phyloP scores from a whole-genome alignment of 2,888 invertebrate genomes.

The Danaus chrysippus region DNA sequence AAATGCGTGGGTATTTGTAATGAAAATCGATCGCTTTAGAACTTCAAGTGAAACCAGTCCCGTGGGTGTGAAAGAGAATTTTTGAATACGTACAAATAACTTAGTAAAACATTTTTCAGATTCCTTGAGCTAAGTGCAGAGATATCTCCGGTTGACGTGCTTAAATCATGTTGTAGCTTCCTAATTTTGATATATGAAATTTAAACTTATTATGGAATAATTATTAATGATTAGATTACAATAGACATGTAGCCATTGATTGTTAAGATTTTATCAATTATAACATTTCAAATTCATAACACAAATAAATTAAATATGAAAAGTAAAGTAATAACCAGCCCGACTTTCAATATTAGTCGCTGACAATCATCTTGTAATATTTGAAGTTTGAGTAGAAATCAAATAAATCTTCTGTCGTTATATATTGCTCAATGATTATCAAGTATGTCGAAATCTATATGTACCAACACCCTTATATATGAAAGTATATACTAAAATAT shows the following conservation, averaged over 20 bases:
- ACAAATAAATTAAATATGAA: too few relatives aligned
- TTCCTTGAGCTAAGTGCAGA: background rate
- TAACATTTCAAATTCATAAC: too few relatives aligned
- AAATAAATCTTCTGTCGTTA: background rate
- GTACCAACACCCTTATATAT: too few relatives aligned
- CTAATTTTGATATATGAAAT: too few relatives aligned
- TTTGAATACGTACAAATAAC: slow-evolving; percentile 46
- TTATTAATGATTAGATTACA: too few relatives aligned
- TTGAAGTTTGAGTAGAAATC: slow-evolving; percentile 20
- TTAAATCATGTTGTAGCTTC: too few relatives aligned
- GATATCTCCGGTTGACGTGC: too few relatives aligned
- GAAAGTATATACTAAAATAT: background rate
- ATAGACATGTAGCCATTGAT: too few relatives aligned
- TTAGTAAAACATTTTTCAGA: slow-evolving; percentile 50
- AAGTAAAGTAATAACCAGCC: background rate
- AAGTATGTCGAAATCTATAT: too few relatives aligned
- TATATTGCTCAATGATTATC: too few relatives aligned
- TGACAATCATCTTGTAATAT: slow-evolving; percentile 19
- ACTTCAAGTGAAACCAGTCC: slow-evolving; percentile 60
- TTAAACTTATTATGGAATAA: too few relatives aligned
- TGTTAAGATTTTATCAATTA: too few relatives aligned
- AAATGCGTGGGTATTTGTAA: slow-evolving; percentile 68
- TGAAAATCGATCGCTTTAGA: slow-evolving; percentile 70
- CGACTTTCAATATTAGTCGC: slow-evolving; percentile 23
- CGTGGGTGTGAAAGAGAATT: slow-evolving; percentile 64